A percentile compares a stretch with the other conserved stretches of the same genome.
Evolutionary conservation across 92 coral and sea anemone genomes (phyloP).

Genomic region (Metridium senile): DNA sequence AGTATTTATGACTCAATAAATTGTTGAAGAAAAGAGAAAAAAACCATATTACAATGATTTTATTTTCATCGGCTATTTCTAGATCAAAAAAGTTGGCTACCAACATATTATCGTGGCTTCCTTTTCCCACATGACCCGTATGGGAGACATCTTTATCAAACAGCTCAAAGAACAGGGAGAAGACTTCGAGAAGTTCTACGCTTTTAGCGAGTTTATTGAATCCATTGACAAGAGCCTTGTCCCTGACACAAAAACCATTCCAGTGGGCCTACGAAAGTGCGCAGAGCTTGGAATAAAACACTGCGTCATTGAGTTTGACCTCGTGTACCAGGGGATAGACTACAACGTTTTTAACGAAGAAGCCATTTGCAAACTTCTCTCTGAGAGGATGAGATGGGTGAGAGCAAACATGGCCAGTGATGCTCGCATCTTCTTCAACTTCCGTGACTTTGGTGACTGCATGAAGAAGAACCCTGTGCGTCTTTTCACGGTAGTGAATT

Average conservation of each 20-base stretch:
- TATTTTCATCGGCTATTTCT: no score
- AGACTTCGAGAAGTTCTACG: slow-evolving; percentile 67
- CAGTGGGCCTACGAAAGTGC: slow-evolving; percentile 70
- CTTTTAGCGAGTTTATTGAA: slow-evolving; percentile 82
- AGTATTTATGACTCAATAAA: no score
- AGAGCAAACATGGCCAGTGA: slow-evolving; percentile 58
- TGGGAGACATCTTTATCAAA: slow-evolving; percentile 73
- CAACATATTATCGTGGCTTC: slow-evolving; percentile 80
- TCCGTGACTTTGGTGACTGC: slow-evolving; percentile 74
- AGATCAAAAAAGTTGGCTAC: slow-evolving; percentile 37
- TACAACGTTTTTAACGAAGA: slow-evolving; percentile 53
- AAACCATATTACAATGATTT: no score
- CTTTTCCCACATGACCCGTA: slow-evolving; percentile 89
- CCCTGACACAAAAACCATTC: slow-evolving; percentile 58
- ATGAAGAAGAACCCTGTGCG: slow-evolving; percentile 58
- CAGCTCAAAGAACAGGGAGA: slow-evolving; percentile 72
- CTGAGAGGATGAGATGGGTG: slow-evolving; percentile 62
- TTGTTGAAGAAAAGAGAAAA: no score
- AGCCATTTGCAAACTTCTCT: slow-evolving; percentile 52
- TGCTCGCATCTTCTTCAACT: slow-evolving; percentile 63
- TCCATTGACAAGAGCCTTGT: slow-evolving; percentile 55
- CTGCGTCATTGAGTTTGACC: slow-evolving; percentile 70
- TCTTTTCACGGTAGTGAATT: slow-evolving; percentile 50
- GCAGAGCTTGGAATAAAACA: slow-evolving; percentile 64
- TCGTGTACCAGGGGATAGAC: slow-evolving; percentile 76